phyloP scores from a whole-genome alignment of 2,113 vertebrate species.

The Lichenostomus cassidix region DNA sequence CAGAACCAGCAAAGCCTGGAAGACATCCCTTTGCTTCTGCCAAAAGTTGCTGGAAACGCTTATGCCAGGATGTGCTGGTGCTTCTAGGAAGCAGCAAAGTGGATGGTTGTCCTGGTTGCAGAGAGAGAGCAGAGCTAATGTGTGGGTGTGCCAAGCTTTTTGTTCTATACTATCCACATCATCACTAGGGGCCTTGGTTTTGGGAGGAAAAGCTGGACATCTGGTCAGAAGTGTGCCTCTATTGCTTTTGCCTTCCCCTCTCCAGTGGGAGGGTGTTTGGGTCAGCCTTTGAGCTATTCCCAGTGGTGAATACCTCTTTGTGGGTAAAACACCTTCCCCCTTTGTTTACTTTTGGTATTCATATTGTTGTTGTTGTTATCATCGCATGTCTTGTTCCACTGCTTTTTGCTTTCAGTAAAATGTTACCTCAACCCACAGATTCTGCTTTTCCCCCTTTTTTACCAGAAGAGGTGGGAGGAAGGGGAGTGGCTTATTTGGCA shows the following conservation, averaged over 20 bases:
- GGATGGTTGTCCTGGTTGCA: not conserved
- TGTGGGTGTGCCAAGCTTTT: not conserved
- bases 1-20: not conserved
- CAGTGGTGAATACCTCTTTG: not conserved
- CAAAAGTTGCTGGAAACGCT: not conserved
- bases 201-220: not conserved
- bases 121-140: not conserved
- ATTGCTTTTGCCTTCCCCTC: not conserved
- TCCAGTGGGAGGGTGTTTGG: not conserved
- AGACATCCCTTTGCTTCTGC: not conserved
- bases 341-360: not conserved
- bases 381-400: not conserved
- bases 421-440: not conserved
- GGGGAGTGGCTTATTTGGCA: not conserved
- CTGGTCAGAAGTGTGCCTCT: no score
- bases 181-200: no score
- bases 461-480: not conserved
- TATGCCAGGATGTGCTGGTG: rapidly evolving
- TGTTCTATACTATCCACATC: not conserved
- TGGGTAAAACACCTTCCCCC: not conserved
- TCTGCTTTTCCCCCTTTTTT: not conserved
- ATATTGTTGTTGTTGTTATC: not conserved
- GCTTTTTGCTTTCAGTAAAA: not conserved
- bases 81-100: not conserved
- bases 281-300: not conserved